Evolutionary conservation across 2,797 vertebrate species (phyloP).

Genomic region (Perodicticus potto): DNA sequence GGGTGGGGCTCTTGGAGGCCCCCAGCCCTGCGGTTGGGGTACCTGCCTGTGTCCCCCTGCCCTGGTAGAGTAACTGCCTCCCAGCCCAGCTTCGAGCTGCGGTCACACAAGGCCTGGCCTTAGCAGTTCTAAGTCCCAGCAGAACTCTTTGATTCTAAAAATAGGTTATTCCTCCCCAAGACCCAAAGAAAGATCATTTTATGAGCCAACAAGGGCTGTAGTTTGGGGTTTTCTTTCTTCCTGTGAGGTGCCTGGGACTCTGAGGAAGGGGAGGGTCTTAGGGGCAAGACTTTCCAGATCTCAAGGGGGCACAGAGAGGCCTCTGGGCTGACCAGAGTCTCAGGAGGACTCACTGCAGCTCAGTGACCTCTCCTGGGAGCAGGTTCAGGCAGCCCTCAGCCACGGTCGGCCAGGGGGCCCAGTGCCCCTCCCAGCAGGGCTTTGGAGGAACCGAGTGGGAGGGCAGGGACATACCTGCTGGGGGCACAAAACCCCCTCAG

Average conservation of each 20-base stretch:
- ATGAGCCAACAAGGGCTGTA: not conserved
- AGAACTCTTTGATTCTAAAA: conserved; percentile 52
- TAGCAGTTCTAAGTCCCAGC: conserved; percentile 4
- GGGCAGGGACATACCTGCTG: not conserved
- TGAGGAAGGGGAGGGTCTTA: not conserved
- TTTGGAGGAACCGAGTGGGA: not conserved
- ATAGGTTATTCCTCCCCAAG: conserved; percentile 17
- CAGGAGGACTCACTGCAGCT: accelerated
- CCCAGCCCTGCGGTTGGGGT: not conserved
- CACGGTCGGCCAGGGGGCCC: accelerated
- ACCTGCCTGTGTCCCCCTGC: not conserved
- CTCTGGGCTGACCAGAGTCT: not conserved
- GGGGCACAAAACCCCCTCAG: not conserved
- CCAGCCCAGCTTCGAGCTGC: not conserved
- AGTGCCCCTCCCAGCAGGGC: not conserved
- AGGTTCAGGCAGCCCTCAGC: not conserved
- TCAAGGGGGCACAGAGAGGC: not conserved
- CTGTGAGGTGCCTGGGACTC: not conserved
- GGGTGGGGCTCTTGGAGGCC: accelerated
- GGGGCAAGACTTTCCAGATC: not conserved
- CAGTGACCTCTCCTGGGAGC: not conserved
- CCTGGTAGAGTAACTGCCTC: not conserved
- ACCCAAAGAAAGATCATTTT: conserved; percentile 49
- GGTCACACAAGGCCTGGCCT: not conserved
- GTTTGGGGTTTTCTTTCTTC: conserved; percentile 37